Conservation (phyloP, 2,888 invertebrate genomes). For the Brachypalpus laphriformis region DNA sequence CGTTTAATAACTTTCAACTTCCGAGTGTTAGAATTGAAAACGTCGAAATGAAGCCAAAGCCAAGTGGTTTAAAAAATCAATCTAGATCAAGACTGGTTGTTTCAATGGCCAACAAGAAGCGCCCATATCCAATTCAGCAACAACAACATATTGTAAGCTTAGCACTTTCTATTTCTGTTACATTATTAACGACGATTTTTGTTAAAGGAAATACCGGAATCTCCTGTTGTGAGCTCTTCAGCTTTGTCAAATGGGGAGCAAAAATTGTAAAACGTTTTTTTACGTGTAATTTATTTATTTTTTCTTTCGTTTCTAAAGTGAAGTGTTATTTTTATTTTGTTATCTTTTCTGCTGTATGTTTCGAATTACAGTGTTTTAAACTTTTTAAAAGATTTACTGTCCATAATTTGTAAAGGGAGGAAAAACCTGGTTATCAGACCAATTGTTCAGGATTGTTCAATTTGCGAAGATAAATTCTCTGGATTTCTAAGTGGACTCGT, state of each 20-base stretch:
- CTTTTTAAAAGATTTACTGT: no score
- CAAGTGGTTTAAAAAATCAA: neutral
- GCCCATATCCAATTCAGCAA: neutral
- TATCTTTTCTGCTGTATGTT: neutral
- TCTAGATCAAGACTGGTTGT: neutral
- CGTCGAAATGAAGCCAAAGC: neutral
- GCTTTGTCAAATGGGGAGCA: slow-evolving; percentile 23
- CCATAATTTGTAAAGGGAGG: no score
- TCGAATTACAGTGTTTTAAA: neutral
- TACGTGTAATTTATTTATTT: neutral
- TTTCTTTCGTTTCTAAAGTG: neutral
- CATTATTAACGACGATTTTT: no score
- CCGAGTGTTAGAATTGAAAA: neutral
- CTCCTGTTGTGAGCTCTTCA: slow-evolving; percentile 61
- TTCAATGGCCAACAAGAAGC: neutral
- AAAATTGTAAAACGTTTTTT: neutral
- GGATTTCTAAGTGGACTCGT: no score
- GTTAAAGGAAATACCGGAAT: slow-evolving; percentile 57
- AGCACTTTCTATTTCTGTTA: neutral
- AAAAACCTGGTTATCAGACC: no score
- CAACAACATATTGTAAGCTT: slow-evolving; percentile 27
- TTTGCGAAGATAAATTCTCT: no score
- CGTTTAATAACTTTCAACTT: neutral
- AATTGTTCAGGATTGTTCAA: no score
- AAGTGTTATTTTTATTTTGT: slow-evolving; percentile 9